A percentile compares a stretch with the other conserved stretches of the same genome.
Conservation (phyloP, 2,888 invertebrate species). For the Polymixis flavicincta region DNA sequence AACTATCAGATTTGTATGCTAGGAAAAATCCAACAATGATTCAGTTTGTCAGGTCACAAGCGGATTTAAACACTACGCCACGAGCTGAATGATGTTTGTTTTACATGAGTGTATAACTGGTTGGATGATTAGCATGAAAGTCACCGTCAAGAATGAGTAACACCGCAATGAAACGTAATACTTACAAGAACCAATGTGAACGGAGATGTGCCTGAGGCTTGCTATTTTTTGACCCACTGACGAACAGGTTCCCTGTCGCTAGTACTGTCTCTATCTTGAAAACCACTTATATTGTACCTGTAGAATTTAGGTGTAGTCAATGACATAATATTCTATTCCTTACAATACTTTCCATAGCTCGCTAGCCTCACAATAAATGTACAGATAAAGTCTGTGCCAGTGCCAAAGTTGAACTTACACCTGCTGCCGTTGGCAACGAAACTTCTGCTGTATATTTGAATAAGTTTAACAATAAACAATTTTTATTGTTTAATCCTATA, state of each 20-base stretch:
- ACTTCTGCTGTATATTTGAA: slow-evolving; percentile 46
- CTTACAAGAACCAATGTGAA: slow-evolving; percentile 31
- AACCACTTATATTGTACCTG: slow-evolving; percentile 11
- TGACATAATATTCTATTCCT: slow-evolving; percentile 5
- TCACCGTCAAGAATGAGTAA: slow-evolving; percentile 47
- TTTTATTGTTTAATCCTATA: slow-evolving; percentile 32
- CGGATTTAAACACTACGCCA: slow-evolving; percentile 35
- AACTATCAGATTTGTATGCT: not conserved
- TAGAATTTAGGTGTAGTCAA: not conserved
- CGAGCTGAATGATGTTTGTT: slow-evolving; percentile 23
- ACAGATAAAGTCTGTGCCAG: slow-evolving; percentile 32
- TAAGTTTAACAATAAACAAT: slow-evolving; percentile 48
- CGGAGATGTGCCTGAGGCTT: slow-evolving; percentile 30
- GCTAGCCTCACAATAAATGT: slow-evolving; percentile 35
- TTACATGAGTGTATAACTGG: slow-evolving; percentile 28
- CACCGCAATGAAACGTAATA: slow-evolving; percentile 38
- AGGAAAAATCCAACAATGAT: slow-evolving; percentile 13
- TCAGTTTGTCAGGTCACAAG: slow-evolving; percentile 3
- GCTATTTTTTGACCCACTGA: slow-evolving; percentile 50
- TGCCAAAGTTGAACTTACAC: slow-evolving; percentile 49
- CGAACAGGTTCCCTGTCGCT: slow-evolving; percentile 41
- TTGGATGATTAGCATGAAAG: slow-evolving; percentile 46
- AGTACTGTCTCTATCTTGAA: slow-evolving; percentile 26
- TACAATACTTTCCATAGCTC: slow-evolving; percentile 6
- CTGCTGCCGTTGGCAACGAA: slow-evolving; percentile 48